phyloP scores from a whole-genome alignment of 2,888 invertebrate species.

The Allygus modestus region DNA sequence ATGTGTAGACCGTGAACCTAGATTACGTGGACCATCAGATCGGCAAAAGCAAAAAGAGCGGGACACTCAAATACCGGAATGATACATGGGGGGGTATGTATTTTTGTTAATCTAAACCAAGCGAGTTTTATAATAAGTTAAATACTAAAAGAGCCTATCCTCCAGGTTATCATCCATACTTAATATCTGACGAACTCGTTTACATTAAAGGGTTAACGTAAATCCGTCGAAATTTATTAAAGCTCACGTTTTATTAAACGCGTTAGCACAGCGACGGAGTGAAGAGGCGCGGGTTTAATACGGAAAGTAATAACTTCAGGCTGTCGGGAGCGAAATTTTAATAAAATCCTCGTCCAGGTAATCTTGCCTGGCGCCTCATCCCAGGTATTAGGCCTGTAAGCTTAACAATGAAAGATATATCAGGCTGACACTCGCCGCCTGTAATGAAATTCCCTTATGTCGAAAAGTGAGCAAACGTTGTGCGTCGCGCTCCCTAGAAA shows the following conservation, averaged over 20 bases:
- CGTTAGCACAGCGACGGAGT: not conserved
- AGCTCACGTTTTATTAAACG: slow-evolving; percentile 23
- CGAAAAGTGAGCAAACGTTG: not conserved
- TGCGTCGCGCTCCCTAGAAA: too few species aligned
- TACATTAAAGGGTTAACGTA: not conserved
- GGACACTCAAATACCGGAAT: too few species aligned
- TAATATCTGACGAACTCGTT: not conserved
- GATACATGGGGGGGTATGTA: too few species aligned
- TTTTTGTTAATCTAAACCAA: too few species aligned
- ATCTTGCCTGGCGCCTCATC: not conserved
- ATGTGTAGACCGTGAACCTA: too few species aligned
- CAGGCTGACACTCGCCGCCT: not conserved
- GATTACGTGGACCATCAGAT: too few species aligned
- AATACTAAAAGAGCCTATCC: too few species aligned
- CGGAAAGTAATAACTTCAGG: slow-evolving; percentile 33
- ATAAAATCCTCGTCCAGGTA: slow-evolving; percentile 35
- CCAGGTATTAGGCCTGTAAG: not conserved
- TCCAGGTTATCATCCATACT: too few species aligned
- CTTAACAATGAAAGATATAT: not conserved
- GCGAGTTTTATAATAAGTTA: too few species aligned
- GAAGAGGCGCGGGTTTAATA: slow-evolving; percentile 20
- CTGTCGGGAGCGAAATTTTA: slow-evolving; percentile 34
- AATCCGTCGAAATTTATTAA: slow-evolving; percentile 19
- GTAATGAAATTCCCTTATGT: slow-evolving; percentile 11
- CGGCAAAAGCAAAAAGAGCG: too few species aligned